These are phyloP conservation scores for Erythrocercus mccallii DNA, from an alignment of 2,113 vertebrate species.

Conservation along the genomic window DNA sequence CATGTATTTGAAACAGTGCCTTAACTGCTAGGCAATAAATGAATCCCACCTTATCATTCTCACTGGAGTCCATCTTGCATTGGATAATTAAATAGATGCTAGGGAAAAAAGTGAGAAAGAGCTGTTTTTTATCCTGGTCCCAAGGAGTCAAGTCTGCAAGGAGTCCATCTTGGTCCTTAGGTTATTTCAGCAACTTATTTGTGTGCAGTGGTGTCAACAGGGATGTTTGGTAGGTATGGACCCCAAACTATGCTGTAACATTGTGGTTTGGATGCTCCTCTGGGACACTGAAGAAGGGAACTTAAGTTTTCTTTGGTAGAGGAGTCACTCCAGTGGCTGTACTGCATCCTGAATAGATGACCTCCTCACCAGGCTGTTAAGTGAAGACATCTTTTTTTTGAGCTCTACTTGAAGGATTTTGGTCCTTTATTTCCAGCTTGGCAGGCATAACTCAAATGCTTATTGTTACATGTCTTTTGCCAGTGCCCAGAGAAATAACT, in stretches of 20 bases:
- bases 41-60: neutral
- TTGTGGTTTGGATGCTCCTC: neutral
- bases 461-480: neutral
- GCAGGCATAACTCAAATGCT: neutral
- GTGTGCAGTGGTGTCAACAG: neutral
- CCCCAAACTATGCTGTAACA: neutral
- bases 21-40: neutral
- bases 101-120: neutral
- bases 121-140: accelerated
- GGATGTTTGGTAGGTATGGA: neutral
- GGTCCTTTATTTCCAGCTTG: neutral
- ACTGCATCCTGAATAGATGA: neutral
- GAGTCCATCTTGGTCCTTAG: neutral
- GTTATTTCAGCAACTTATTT: neutral
- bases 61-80: neutral
- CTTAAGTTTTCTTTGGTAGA: neutral
- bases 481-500: neutral
- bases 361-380: neutral
- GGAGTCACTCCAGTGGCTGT: neutral
- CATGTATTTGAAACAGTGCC: neutral
- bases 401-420: neutral
- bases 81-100: neutral
- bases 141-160: neutral
- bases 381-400: neutral
- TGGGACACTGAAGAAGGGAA: neutral